Percentiles rank a stretch among this genome's conserved stretches.
These are phyloP conservation scores for Cyphomyrus discorhynchus DNA, from an alignment of 2,113 vertebrate species.

Conservation along the genomic window DNA sequence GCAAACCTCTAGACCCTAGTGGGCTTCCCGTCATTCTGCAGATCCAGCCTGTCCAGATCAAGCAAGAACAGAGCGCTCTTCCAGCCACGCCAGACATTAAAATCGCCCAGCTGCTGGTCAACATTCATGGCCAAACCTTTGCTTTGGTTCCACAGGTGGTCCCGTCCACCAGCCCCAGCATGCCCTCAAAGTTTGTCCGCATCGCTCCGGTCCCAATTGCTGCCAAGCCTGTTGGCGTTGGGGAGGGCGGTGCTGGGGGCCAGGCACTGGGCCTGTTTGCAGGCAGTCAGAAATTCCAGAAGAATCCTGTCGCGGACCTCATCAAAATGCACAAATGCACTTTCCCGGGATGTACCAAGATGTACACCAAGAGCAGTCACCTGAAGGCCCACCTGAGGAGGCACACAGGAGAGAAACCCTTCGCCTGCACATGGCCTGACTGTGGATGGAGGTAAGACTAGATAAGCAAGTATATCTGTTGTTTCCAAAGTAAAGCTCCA, in stretches of 20 bases:
- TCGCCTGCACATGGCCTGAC: constrained; percentile 92
- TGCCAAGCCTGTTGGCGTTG: constrained; percentile 78
- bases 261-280: constrained; percentile 61
- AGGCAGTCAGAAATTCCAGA: constrained; percentile 85
- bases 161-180: constrained; percentile 62
- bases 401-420: constrained; percentile 96
- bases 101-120: constrained; percentile 93
- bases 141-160: constrained; percentile 89
- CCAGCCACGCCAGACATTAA: constrained; percentile 71
- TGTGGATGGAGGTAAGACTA: constrained; percentile 93
- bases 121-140: constrained; percentile 96
- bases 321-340: constrained; percentile 99
- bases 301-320: constrained; percentile 85
- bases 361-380: constrained; percentile 99
- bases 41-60: constrained; percentile 84
- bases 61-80: constrained; percentile 66
- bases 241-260: constrained; percentile 52
- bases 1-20: constrained; percentile 53
- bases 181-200: constrained; percentile 86
- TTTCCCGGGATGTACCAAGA: constrained; percentile 93
- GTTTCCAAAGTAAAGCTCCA: background rate
- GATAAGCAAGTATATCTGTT: too few relatives aligned
- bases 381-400: constrained; percentile 94
- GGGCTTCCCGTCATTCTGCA: constrained; percentile 79
- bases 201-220: constrained; percentile 95